Evolutionary conservation across 2,113 vertebrate species (phyloP).

Genomic region (Neopipo cinnamomea): DNA sequence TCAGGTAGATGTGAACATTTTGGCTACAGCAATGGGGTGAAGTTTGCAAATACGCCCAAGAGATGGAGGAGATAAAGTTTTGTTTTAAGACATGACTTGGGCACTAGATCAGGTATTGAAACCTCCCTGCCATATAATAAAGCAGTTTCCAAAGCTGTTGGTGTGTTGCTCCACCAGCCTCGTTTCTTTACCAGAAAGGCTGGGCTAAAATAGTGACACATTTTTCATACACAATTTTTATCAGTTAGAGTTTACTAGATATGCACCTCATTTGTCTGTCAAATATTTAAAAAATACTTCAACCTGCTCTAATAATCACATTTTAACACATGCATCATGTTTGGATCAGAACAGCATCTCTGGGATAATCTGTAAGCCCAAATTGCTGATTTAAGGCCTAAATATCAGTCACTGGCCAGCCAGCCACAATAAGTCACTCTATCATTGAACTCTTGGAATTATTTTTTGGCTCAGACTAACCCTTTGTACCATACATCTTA

Average conservation of each 20-base stretch:
- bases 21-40: background rate
- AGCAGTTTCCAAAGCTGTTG: slow-evolving; percentile 47
- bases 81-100: background rate
- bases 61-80: background rate
- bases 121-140: background rate
- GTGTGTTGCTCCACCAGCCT: slow-evolving; percentile 45
- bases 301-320: slow-evolving; percentile 50
- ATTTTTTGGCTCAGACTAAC: slow-evolving; percentile 59
- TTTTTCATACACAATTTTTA: slow-evolving; percentile 22
- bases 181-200: slow-evolving; percentile 24
- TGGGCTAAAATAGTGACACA: slow-evolving; percentile 31
- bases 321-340: slow-evolving; percentile 59
- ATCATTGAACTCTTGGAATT: slow-evolving; percentile 22
- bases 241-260: slow-evolving; percentile 44
- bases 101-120: background rate
- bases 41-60: slow-evolving; percentile 1
- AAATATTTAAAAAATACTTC: slow-evolving; percentile 54
- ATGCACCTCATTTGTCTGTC: slow-evolving; percentile 1
- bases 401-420: slow-evolving; percentile 56
- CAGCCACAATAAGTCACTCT: slow-evolving; percentile 55
- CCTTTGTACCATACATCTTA: slow-evolving; percentile 18
- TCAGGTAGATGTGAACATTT: background rate
- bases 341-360: slow-evolving; percentile 59
- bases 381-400: slow-evolving; percentile 65
- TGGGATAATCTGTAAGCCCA: slow-evolving; percentile 46